Evolutionary conservation across 2,113 vertebrate genomes (phyloP).

Genomic region (Grus americana): DNA sequence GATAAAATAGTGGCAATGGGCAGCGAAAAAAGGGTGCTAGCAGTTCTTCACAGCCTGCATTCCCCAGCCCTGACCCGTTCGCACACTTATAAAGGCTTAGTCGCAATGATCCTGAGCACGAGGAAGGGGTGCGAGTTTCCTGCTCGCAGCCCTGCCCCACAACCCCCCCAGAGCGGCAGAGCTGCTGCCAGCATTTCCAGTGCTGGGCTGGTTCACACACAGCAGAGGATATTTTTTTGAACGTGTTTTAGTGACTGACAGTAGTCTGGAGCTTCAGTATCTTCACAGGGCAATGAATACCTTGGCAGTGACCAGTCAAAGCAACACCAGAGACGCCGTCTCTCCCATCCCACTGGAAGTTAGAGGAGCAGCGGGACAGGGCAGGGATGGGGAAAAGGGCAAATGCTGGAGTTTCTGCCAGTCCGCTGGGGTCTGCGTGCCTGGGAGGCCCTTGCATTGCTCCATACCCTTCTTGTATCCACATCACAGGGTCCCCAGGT

Average conservation of each 20-base stretch:
- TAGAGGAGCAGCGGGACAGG: not conserved
- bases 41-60: not conserved
- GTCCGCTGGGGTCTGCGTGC: not conserved
- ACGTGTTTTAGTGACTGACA: not conserved
- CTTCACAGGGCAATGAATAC: not conserved
- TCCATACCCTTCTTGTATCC: not conserved
- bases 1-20: not conserved
- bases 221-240: not conserved
- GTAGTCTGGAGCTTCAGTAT: not conserved
- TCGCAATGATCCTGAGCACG: not conserved
- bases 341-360: not conserved
- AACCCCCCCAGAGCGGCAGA: accelerated
- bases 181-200: not conserved
- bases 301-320: not conserved
- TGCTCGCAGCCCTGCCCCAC: not conserved
- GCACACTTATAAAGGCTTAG: not conserved
- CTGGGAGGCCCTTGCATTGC: not conserved
- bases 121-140: not conserved
- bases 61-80: not conserved
- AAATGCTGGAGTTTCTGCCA: not conserved
- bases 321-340: not conserved
- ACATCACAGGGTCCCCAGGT: not conserved
- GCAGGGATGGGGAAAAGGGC: not conserved
- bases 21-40: not conserved
- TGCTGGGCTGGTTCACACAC: not conserved